A percentile compares a stretch with the other conserved stretches of the same genome.
phyloP scores from a whole-genome alignment of 1,140 invertebrate species.

The Ctenoplectra terminalis region DNA sequence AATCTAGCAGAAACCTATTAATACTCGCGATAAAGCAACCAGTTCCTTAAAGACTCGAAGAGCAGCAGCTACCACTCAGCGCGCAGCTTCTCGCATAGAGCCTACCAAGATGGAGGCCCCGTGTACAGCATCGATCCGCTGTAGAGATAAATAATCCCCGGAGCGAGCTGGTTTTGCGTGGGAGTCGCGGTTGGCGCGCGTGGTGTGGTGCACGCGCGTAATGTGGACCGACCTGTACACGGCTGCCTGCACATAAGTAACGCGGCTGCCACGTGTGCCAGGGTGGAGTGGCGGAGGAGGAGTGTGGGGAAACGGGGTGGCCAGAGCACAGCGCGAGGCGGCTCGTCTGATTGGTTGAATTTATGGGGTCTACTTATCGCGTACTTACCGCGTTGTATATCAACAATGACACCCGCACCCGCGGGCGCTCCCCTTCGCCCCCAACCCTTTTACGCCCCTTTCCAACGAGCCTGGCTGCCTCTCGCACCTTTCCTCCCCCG shows the following conservation, averaged over 20 bases:
- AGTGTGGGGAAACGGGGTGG: constrained; percentile 25
- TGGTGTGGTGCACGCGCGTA: constrained; percentile 48
- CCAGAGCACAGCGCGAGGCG: constrained; percentile 67
- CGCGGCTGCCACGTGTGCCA: constrained; percentile 62
- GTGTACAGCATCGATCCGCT: constrained; percentile 18
- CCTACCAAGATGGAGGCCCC: background rate
- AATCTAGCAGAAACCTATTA: no score
- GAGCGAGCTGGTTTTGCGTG: constrained; percentile 61
- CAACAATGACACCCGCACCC: constrained; percentile 83
- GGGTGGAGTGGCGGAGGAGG: background rate
- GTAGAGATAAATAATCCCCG: constrained; percentile 62
- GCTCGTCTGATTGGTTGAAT: constrained; percentile 81
- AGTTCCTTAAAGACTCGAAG: background rate
- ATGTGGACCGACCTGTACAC: constrained; percentile 58
- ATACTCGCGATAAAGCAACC: background rate
- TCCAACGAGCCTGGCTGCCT: constrained; percentile 36
- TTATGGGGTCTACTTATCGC: constrained; percentile 83
- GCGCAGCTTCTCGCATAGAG: background rate
- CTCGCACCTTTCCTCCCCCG: constrained; percentile 34
- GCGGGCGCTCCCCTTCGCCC: constrained; percentile 73
- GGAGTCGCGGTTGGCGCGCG: constrained; percentile 58
- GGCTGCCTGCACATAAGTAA: constrained; percentile 63
- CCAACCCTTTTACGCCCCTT: constrained; percentile 57
- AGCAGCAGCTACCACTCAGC: background rate
- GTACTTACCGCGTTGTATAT: constrained; percentile 83